Evolutionary conservation across 2,113 vertebrate genomes (phyloP).

Genomic region (Delphinapterus leucas): DNA sequence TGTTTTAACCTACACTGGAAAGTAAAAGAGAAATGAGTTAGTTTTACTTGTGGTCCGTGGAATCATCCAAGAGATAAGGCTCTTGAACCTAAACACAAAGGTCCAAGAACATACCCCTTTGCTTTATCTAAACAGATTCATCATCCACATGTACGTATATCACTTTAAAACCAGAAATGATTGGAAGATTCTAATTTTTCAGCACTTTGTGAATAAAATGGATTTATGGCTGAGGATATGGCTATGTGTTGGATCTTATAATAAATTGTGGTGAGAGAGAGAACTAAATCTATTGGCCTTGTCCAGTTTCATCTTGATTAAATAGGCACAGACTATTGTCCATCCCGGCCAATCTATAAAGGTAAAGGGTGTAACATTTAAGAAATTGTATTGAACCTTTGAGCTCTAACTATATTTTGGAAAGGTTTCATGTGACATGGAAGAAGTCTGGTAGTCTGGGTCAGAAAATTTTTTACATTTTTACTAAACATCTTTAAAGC

Average conservation of each 20-base stretch:
- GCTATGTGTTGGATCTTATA: not conserved
- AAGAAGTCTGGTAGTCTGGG: not conserved
- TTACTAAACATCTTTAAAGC: slow-evolving; percentile 8
- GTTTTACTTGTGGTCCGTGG: not conserved
- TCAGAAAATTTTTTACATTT: slow-evolving; percentile 1
- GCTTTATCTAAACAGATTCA: not conserved
- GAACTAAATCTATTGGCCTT: not conserved
- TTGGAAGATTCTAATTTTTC: not conserved
- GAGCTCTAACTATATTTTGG: not conserved
- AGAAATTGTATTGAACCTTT: not conserved
- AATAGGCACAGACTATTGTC: not conserved
- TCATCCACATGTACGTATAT: not conserved
- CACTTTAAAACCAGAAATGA: not conserved
- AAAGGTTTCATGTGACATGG: not conserved
- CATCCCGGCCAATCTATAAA: not conserved
- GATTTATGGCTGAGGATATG: not conserved
- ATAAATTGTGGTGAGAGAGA: not conserved
- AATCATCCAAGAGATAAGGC: not conserved
- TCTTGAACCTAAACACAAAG: not conserved
- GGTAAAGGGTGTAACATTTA: not conserved
- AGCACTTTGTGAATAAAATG: not conserved
- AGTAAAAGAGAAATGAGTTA: not conserved
- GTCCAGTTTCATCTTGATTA: not conserved
- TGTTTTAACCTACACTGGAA: not conserved
- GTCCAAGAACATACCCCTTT: not conserved